Conservation (phyloP, 2,888 invertebrate species). For the Apamea sordens region DNA sequence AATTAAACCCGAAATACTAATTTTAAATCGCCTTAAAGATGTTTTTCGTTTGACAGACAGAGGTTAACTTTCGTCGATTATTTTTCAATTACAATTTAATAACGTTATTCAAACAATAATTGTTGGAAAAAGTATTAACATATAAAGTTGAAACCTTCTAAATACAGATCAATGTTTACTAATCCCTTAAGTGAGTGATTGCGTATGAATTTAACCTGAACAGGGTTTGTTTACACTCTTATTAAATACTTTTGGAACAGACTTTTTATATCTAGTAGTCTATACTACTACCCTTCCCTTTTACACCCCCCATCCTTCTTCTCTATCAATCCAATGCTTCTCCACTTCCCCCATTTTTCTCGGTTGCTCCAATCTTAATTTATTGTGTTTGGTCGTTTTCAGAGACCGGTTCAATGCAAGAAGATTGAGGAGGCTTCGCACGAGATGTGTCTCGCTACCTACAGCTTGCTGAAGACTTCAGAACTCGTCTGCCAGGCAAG, state of each 20-base stretch:
- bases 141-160: background rate
- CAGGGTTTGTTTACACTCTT: background rate
- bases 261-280: background rate
- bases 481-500: conserved; percentile 70
- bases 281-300: background rate
- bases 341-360: background rate
- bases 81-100: background rate
- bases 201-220: background rate
- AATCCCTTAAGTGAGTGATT: background rate
- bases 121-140: background rate
- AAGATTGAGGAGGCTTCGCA: conserved; percentile 78
- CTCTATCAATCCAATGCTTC: background rate
- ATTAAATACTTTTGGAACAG: background rate
- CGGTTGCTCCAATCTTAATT: background rate
- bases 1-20: background rate
- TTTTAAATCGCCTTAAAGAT: background rate
- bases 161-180: background rate
- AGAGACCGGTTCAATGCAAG: conserved; percentile 75
- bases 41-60: background rate
- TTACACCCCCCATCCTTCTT: background rate
- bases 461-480: conserved; percentile 76
- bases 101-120: background rate
- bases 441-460: conserved; percentile 78
- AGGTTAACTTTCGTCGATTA: background rate
- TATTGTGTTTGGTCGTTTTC: background rate